Conservation (phyloP, 2,888 invertebrate genomes). For the Nomada hirtipes region DNA sequence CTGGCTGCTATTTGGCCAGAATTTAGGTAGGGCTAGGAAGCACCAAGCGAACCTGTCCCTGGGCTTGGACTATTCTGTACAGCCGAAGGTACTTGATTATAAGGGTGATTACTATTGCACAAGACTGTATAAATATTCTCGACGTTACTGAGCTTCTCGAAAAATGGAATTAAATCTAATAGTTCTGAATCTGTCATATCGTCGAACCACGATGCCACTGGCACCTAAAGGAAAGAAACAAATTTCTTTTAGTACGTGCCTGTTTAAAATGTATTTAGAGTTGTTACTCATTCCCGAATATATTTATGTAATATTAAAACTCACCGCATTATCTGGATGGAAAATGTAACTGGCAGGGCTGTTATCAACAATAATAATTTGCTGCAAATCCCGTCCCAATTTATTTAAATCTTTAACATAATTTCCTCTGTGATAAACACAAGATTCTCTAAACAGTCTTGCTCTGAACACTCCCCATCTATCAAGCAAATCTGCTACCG, state of each 20-base stretch:
- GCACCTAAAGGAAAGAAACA: conserved; percentile 88
- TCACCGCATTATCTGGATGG: conserved; percentile 99
- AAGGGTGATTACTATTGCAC: conserved; percentile 96
- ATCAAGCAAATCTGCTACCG: conserved; percentile 99
- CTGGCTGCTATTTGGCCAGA: conserved; percentile 80
- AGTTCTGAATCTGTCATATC: conserved; percentile 99
- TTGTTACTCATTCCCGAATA: no score
- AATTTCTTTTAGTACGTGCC: not conserved
- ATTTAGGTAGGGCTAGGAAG: conserved; percentile 82
- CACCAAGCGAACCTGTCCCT: conserved; percentile 79
- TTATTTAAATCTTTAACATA: conserved; percentile 99
- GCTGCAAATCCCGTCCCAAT: conserved; percentile 97
- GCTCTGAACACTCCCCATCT: conserved; percentile 98
- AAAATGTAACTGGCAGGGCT: conserved; percentile 99
- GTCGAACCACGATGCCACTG: conserved; percentile 99
- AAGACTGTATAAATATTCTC: conserved; percentile 98
- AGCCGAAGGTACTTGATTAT: conserved; percentile 85
- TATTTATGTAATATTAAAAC: conserved; percentile 81
- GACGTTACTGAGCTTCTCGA: conserved; percentile 98
- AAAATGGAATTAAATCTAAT: conserved; percentile 98
- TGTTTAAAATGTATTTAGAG: not conserved
- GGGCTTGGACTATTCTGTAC: conserved; percentile 80
- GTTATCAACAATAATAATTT: conserved; percentile 99
- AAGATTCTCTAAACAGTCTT: conserved; percentile 99
- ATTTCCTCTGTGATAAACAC: conserved; percentile 99